A percentile compares a stretch with the other conserved stretches of the same genome.
These are phyloP conservation scores for Fragum fragum DNA, from an alignment of 2,888 invertebrate species.

Conservation along the genomic window DNA sequence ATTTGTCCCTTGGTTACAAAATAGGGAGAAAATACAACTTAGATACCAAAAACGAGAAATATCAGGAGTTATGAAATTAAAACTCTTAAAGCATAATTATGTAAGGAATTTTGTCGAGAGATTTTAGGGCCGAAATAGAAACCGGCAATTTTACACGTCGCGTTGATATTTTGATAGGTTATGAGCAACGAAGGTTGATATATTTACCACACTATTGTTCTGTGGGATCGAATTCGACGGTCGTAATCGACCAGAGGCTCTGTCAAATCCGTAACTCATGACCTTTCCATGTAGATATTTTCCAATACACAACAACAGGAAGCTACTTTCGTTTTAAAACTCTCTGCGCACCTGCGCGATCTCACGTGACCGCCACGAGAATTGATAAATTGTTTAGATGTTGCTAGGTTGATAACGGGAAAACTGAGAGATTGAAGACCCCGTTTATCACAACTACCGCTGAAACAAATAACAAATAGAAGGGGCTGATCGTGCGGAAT, in stretches of 20 bases:
- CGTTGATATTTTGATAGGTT: too few species aligned
- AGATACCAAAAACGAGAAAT: too few species aligned
- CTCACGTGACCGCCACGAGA: constrained; percentile 50
- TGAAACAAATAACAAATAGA: constrained; percentile 19
- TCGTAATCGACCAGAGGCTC: constrained; percentile 16
- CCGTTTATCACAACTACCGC: constrained; percentile 56
- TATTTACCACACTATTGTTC: background rate
- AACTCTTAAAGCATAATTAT: too few species aligned
- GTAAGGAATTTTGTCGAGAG: too few species aligned
- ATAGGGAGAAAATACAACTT: too few species aligned
- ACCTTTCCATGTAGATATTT: background rate
- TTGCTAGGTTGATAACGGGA: constrained; percentile 66
- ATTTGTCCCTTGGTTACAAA: too few species aligned
- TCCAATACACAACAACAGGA: constrained; percentile 4
- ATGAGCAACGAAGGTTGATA: background rate
- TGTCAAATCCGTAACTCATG: constrained; percentile 31
- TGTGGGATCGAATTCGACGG: background rate
- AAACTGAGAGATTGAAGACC: constrained; percentile 48
- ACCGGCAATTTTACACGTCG: too few species aligned
- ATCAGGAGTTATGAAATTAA: too few species aligned
- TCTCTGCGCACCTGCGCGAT: constrained; percentile 58
- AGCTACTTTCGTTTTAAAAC: constrained; percentile 23
- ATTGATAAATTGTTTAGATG: constrained; percentile 60
- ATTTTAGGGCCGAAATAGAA: too few species aligned
- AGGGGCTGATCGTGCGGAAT: constrained; percentile 2